Conservation (phyloP, 2,888 invertebrate species). For the Polydrusus tereticollis region DNA sequence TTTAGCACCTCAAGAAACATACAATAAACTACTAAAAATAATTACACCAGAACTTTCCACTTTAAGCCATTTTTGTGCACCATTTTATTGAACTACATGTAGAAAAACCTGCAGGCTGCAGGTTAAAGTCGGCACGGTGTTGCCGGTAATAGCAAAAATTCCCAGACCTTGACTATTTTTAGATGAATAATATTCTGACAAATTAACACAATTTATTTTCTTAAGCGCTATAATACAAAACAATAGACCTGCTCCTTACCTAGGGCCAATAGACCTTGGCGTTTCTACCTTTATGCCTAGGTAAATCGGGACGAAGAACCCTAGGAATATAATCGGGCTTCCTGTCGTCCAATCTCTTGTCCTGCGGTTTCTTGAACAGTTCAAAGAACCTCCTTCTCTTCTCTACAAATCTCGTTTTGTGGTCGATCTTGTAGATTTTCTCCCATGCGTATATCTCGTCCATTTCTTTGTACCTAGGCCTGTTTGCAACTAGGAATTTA, state of each 20-base stretch:
- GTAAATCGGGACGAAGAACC: conserved; percentile 72
- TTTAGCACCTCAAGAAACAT: too few species aligned
- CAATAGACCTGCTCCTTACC: not conserved
- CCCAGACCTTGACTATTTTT: not conserved
- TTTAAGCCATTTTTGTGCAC: too few species aligned
- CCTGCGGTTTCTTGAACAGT: conserved; percentile 72
- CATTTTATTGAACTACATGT: too few species aligned
- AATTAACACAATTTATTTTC: conserved; percentile 12
- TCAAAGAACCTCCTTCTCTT: conserved; percentile 80
- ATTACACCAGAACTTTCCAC: too few species aligned
- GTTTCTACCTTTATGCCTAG: conserved; percentile 73
- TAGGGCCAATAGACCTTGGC: conserved; percentile 79
- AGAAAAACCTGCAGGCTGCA: too few species aligned
- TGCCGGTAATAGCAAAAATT: too few species aligned
- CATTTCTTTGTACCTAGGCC: conserved; percentile 72
- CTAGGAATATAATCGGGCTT: conserved; percentile 79
- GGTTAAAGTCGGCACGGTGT: too few species aligned
- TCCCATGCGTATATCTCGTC: conserved; percentile 88
- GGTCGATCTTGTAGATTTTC: conserved; percentile 81
- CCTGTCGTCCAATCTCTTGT: conserved; percentile 78
- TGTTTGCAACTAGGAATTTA: conserved; percentile 78
- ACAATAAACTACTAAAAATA: too few species aligned
- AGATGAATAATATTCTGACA: not conserved
- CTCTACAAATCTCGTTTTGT: conserved; percentile 78
- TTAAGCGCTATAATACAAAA: not conserved